Conservation (phyloP, 2,113 vertebrate genomes). For the Pseudolaguvia tuberculata region DNA sequence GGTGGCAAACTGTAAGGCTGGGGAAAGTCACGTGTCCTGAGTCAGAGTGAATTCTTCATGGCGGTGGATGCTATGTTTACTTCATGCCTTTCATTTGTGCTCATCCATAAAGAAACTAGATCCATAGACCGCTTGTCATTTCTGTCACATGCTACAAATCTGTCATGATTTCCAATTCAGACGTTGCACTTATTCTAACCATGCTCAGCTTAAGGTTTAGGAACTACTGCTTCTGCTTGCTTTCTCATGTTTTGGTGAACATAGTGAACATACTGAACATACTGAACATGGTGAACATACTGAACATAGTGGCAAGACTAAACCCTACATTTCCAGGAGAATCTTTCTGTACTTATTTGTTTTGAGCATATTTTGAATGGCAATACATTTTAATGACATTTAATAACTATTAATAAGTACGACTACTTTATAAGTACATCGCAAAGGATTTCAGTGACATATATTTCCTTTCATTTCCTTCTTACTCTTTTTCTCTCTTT, state of each 20-base stretch:
- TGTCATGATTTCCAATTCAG: conserved; percentile 17
- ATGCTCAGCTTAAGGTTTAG: not conserved
- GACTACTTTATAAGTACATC: no score
- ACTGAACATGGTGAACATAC: not conserved
- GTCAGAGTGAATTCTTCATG: conserved; percentile 43
- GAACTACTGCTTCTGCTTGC: conserved; percentile 1
- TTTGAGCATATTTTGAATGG: not conserved
- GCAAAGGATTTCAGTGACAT: no score
- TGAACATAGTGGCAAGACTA: no score
- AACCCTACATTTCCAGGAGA: not conserved
- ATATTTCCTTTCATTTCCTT: conserved; percentile 7
- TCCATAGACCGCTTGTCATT: not conserved
- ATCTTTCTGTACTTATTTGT: not conserved
- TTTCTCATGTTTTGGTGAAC: conserved; percentile 2
- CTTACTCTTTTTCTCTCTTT: conserved; percentile 28
- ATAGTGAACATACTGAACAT: not conserved
- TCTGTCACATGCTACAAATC: conserved; percentile 10
- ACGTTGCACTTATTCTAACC: not conserved
- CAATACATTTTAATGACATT: not conserved
- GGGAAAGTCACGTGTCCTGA: conserved; percentile 44
- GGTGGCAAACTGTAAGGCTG: conserved; percentile 49
- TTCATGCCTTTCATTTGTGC: conserved; percentile 32
- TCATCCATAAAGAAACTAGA: conserved; percentile 18
- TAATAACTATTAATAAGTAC: not conserved
- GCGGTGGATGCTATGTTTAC: conserved; percentile 35